Evolutionary conservation across 2,888 invertebrate genomes (phyloP).

Genomic region (Melanophora roralis): DNA sequence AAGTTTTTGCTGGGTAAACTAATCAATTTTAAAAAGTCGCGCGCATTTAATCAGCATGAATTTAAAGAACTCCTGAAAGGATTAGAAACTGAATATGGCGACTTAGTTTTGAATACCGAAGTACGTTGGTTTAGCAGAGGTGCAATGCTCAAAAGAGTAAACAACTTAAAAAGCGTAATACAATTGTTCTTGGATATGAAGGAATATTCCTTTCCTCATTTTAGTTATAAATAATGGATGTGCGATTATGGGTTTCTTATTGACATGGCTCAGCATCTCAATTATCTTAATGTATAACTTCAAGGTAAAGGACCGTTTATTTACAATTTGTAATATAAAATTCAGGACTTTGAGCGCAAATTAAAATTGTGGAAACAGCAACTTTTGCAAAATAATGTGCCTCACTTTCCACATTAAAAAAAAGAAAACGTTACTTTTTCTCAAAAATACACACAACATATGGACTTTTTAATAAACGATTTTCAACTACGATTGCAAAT

Average conservation of each 20-base stretch:
- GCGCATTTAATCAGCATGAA: too few species aligned
- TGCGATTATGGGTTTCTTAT: conserved; percentile 35
- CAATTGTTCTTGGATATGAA: conserved; percentile 2
- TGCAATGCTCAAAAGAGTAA: neutral
- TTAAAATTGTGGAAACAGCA: conserved; percentile 23
- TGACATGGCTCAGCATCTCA: conserved; percentile 31
- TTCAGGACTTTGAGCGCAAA: conserved; percentile 13
- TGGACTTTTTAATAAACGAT: neutral
- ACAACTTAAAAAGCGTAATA: conserved; percentile 4
- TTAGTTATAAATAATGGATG: conserved; percentile 43
- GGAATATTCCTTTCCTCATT: conserved; percentile 12
- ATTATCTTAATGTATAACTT: conserved; percentile 31
- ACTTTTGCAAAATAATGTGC: conserved; percentile 24
- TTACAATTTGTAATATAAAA: conserved; percentile 31
- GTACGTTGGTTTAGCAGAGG: neutral
- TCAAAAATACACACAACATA: neutral
- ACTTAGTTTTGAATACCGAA: too few species aligned
- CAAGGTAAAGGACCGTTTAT: conserved; percentile 21
- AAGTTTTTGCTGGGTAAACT: too few species aligned
- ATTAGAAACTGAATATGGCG: too few species aligned
- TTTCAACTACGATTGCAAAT: conserved; percentile 13
- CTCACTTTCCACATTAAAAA: conserved; percentile 31
- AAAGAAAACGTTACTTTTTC: conserved; percentile 31
- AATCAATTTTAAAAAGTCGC: too few species aligned
- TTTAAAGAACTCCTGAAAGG: too few species aligned